Evolutionary conservation across 2,113 vertebrate genomes (phyloP), one percentile per base, ranked within the genome.

Genomic region (Callaeas wilsoni): DNA sequence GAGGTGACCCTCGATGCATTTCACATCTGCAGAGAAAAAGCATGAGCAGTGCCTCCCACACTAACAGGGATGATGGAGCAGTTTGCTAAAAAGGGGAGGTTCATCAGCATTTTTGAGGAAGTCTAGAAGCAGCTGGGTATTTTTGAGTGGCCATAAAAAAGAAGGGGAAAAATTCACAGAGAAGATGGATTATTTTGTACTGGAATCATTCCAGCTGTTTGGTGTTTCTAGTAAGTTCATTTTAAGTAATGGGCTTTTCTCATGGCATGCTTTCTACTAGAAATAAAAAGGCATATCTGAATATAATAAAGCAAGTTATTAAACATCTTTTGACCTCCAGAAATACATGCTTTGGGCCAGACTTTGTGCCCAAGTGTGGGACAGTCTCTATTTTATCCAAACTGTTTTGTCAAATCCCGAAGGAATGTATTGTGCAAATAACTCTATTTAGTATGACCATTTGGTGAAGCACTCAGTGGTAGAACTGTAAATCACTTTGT

Each of bases 401-500:
- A 79, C 8, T 56, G 8, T 37, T 89, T 82, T 78, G 52, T 78
- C 44, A 55, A 88, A 85, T 77, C 63, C 35, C 2, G 4, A 50
- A 88, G 67, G 60, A 79, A 91, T 7, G 25, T 7, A 42, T 47
- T 47, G 15, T 70, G 25, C 57, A 80, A 94, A 77, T 69, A 88
- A 77, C 50, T 80, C 12, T 60, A 49, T 80, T 96, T 90, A 83
- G 68, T 22, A 63, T 0, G 46, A 62, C 8, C 4, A 5, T 33
- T 65, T 0, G 0, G n/a, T 69, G 77, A 78, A 87, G 42, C 46
- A n/a, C 41, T 64, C 64, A 52, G 3, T 0, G 8, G 29, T 63
- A 87, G 89, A 87, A 67, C 32, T 69, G 35, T 84, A 86, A 94
- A 91, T 94, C 60, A 84, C 23, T 76, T 80, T 50, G n/a, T n/a